Conservation (phyloP, 2,797 vertebrate genomes). For the Picus viridis region DNA sequence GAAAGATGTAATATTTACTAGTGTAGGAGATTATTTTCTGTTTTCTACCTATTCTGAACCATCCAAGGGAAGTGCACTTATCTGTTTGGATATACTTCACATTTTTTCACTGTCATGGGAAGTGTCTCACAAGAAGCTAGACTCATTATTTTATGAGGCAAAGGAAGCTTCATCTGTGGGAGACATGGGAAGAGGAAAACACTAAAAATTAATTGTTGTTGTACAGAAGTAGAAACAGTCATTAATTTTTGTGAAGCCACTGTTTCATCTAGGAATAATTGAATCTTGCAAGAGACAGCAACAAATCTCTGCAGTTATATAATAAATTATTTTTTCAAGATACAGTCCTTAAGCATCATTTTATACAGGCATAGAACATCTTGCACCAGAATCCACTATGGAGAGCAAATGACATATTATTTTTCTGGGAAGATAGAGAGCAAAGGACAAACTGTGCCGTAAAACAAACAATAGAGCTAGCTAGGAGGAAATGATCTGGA, state of each 20-base stretch:
- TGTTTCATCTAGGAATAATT: background rate
- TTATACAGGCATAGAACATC: background rate
- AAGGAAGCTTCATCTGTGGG: background rate
- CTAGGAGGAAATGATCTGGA: constrained; percentile 24
- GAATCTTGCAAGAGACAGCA: background rate
- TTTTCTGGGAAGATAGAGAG: background rate
- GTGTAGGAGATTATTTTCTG: background rate
- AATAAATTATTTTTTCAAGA: background rate
- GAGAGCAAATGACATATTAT: background rate
- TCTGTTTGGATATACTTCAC: background rate
- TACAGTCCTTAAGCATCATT: background rate
- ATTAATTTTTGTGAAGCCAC: constrained; percentile 9
- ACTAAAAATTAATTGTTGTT: background rate
- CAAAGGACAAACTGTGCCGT: background rate
- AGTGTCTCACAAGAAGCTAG: background rate
- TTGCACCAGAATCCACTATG: background rate
- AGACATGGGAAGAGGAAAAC: background rate
- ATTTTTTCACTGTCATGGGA: background rate
- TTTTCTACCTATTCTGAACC: background rate
- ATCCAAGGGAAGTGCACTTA: background rate
- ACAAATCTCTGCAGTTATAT: background rate
- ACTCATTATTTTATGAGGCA: background rate
- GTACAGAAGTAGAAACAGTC: background rate
- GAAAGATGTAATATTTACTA: background rate
- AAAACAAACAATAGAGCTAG: constrained; percentile 12